phyloP scores from a whole-genome alignment of 2,113 vertebrate genomes.

The Neofelis nebulosa region DNA sequence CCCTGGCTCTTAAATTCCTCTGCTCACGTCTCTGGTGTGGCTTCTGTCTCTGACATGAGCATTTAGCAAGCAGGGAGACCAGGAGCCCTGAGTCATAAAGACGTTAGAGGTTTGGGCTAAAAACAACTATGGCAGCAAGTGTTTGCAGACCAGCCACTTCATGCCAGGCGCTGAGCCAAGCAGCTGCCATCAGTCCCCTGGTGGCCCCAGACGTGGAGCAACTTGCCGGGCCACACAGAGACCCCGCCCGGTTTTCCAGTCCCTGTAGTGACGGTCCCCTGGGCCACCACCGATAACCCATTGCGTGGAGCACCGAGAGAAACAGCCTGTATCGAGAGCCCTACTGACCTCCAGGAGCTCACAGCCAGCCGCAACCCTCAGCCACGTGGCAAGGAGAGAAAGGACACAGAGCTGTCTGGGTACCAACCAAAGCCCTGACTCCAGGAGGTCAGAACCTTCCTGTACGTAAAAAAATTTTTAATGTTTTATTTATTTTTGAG shows the following conservation, averaged over 20 bases:
- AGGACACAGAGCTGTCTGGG: not conserved
- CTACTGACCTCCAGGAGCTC: not conserved
- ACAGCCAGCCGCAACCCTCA: not conserved
- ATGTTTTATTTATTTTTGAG: no score
- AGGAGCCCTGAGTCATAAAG: not conserved
- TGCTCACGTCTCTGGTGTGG: accelerated
- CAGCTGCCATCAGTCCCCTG: not conserved
- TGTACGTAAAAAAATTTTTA: no score
- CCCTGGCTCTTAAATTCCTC: not conserved
- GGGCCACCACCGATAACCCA: not conserved
- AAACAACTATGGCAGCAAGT: not conserved
- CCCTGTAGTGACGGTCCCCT: not conserved
- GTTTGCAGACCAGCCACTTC: not conserved
- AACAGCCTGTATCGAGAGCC: not conserved
- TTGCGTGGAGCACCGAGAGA: accelerated
- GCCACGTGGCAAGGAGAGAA: accelerated
- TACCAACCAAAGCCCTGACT: not conserved
- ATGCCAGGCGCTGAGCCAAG: not conserved
- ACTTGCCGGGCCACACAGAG: not conserved
- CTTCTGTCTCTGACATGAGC: not conserved
- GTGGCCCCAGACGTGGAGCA: not conserved
- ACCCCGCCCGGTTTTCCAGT: not conserved
- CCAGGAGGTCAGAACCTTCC: not conserved
- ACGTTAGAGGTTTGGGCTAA: not conserved
- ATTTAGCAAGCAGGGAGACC: not conserved